These are phyloP conservation scores for Euzophera pinguis DNA, from an alignment of 2,888 invertebrate genomes.

Conservation along the genomic window DNA sequence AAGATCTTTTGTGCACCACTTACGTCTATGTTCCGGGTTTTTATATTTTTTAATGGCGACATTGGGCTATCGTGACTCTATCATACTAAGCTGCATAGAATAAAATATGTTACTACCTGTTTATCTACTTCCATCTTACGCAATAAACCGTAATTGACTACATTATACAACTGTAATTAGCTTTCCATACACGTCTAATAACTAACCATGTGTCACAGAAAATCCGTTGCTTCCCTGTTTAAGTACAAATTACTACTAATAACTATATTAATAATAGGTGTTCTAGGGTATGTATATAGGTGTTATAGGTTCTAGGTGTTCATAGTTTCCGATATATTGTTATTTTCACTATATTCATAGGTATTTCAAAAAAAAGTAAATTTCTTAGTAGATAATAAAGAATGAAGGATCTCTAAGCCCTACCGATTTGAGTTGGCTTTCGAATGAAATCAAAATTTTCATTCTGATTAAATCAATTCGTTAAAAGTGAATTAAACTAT, in stretches of 20 bases:
- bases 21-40: constrained; percentile 4
- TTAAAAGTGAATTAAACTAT: no score
- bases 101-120: not conserved
- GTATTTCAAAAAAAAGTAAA: no score
- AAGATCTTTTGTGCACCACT: not conserved
- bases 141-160: not conserved
- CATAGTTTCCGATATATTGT: no score
- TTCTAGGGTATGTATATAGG: no score
- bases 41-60: not conserved
- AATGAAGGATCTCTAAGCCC: no score
- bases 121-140: constrained; percentile 3
- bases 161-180: constrained; percentile 8
- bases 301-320: no score
- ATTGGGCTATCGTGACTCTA: constrained; percentile 1
- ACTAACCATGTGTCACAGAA: not conserved
- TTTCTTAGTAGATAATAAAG: no score
- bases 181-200: not conserved
- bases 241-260: not conserved
- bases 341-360: no score
- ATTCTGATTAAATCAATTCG: no score
- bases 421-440: no score
- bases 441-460: no score
- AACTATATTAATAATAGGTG: no score
- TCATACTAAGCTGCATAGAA: not conserved
- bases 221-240: not conserved